Evolutionary conservation across 2,113 vertebrate genomes (phyloP), one percentile per base, ranked within the genome.

Genomic region (Calypte anna): DNA sequence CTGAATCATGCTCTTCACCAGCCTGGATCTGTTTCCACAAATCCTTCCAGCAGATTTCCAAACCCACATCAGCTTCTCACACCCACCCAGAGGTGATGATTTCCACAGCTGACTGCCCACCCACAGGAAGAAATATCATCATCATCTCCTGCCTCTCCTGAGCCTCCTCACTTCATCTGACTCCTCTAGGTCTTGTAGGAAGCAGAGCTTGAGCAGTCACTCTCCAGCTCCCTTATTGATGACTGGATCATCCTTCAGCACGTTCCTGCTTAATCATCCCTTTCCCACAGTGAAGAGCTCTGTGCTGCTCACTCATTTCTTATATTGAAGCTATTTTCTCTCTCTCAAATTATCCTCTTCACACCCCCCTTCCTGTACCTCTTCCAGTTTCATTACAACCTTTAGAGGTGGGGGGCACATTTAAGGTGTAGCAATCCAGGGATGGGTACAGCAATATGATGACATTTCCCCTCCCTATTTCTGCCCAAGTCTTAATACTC

Each of bases 101-200:
- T 88, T 91, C 89, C 81, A 83, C 93, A 95, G 87, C 93, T 89
- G n/a, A 0, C 87, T 96, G 90, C 81, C 68, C 2, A 22, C 70
- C 82, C 76, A 62, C 50, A 24, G 54, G 61, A 90, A 93, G 58
- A 93, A 91, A 44, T 87, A 67, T 44, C 84, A 46, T 44, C 84
- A 46, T 54, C 78, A 46, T 54, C 78, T 88, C 28, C 83, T 79
- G 36, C 62, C 76, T 62, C 28, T 55, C 74, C 23, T 5, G n/a
- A 93, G 82, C 92, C 69, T 92, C 68, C 94, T 82, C 91, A 68
- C 81, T 94, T 96, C 91, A 94, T 86, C 73, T 74, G 68, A 81
- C 38, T 10, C 73, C 86, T 80, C 36, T 21, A 69, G 63, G 67
- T 61, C 67, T 88, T 66, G 28, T 19, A 70, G 9, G 74, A 92